A percentile compares a stretch with the other conserved stretches of the same genome.
Conservation (phyloP, 2,113 vertebrate genomes). For the Furnarius figulus region DNA sequence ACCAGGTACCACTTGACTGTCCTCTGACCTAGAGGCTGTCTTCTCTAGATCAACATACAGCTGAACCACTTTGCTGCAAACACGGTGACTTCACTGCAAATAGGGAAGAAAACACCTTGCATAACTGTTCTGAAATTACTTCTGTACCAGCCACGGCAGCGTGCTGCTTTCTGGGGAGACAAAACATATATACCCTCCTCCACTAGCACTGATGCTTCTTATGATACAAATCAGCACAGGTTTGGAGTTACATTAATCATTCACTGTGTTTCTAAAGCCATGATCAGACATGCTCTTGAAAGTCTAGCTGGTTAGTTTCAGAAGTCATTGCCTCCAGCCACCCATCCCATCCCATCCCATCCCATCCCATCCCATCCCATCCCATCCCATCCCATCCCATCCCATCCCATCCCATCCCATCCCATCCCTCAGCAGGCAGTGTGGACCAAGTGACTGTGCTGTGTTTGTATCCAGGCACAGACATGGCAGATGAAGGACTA, state of each 20-base stretch:
- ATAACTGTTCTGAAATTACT: not conserved
- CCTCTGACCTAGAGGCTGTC: not conserved
- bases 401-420: not conserved
- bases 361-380: not conserved
- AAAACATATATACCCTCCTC: not conserved
- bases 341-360: not conserved
- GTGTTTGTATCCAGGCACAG: not conserved
- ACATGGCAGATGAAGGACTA: not conserved
- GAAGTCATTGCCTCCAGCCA: not conserved
- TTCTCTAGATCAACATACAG: not conserved
- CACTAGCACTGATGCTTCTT: not conserved
- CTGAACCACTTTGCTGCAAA: rapidly evolving
- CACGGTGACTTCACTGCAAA: rapidly evolving
- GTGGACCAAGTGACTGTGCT: not conserved
- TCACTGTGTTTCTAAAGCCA: not conserved
- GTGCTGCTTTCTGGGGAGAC: not conserved
- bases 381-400: not conserved
- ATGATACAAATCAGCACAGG: not conserved
- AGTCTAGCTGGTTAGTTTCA: not conserved
- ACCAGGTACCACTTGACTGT: not conserved
- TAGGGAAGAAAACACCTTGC: not conserved
- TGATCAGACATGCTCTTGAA: not conserved
- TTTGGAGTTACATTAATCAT: not conserved
- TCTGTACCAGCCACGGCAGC: not conserved
- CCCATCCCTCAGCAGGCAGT: not conserved